Evolutionary conservation across 2,113 vertebrate genomes (phyloP).

Genomic region (Rhinoderma darwinii): DNA sequence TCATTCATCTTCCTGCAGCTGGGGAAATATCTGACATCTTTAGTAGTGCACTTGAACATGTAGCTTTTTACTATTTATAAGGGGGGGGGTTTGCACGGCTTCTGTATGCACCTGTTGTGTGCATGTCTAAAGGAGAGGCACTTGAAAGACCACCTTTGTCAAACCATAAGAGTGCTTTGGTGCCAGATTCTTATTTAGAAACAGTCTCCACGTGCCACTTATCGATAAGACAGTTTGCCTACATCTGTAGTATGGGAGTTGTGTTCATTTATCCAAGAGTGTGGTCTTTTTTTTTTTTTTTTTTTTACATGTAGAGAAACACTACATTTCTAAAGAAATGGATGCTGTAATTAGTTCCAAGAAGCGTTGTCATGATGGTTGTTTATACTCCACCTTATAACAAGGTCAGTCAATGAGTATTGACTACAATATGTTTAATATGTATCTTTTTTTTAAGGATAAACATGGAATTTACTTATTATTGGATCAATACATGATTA

Average conservation of each 20-base stretch:
- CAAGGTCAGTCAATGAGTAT: neutral
- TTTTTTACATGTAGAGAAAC: neutral
- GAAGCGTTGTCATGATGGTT: neutral
- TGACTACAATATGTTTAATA: neutral
- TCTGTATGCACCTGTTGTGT: conserved; percentile 52
- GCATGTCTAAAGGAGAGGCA: conserved; percentile 29
- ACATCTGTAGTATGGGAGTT: neutral
- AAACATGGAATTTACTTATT: neutral
- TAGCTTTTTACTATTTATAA: conserved; percentile 31
- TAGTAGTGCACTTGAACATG: conserved; percentile 31
- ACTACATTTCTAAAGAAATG: neutral
- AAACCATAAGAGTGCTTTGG: conserved; percentile 22
- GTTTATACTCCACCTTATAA: neutral
- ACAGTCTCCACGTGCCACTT: conserved; percentile 33
- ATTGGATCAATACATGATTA: too few species aligned
- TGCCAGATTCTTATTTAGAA: conserved; percentile 28
- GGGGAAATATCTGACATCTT: conserved; percentile 33
- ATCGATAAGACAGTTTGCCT: conserved; percentile 27
- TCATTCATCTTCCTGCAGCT: conserved; percentile 33
- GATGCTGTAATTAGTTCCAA: neutral
- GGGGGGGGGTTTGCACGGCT: neutral
- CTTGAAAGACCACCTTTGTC: conserved; percentile 41
- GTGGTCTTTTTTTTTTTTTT: neutral
- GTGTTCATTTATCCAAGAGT: conserved; percentile 8
- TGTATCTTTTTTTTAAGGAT: neutral